Base-by-base conservation (phyloP, 2,113 vertebrate genomes). In the Eurypyga helias region DNA sequence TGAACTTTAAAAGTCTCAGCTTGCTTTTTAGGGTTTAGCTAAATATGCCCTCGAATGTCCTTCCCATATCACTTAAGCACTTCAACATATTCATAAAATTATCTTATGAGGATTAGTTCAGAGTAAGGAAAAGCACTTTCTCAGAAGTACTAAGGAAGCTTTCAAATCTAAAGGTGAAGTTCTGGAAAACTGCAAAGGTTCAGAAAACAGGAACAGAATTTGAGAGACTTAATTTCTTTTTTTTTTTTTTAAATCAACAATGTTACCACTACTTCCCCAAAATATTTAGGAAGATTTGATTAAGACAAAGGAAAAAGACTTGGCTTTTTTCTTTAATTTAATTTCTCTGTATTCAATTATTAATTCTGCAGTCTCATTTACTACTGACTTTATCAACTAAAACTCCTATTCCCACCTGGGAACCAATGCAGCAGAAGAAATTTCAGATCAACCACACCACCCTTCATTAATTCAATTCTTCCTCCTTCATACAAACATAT, bases 321-420 rank as follows among this genome's bases (percentile, higher is more conserved):
- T 67, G 11, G 3, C 6, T 57, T 87, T 72, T 61, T 79, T 29
- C 55, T 79, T 92, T 78, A 69, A 93, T 92, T 93, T 81, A 94
- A 90, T 45, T 75, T 34, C 38, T 90, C 54, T 48, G 26, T 21
- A 69, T 92, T 87, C 64, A 83, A 1, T 76, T 64, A 92, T 57
- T 84, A 93, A 95, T 92, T 84, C 65, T 91, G n/a, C 41, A 72
- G 72, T 48, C 84, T 91, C 57, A 78, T 61, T 95, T 88, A 71
- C 81, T 72, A 61, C 83, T 82, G 33, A 77, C 36, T 92, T 2
- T 6, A 91, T 49, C 69, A 82, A 48, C 82, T 70, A 52, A 21
- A 92, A 79, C 48, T 84, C 52, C 52, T 81, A 31, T 90, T 89
- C 64, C 72, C 76, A 95, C 25, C 45, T 91, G 90, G 65, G 69